A percentile compares a stretch with the other conserved stretches of the same genome.
Conservation (phyloP, 1,140 invertebrate species). For the Zophobas atratus region DNA sequence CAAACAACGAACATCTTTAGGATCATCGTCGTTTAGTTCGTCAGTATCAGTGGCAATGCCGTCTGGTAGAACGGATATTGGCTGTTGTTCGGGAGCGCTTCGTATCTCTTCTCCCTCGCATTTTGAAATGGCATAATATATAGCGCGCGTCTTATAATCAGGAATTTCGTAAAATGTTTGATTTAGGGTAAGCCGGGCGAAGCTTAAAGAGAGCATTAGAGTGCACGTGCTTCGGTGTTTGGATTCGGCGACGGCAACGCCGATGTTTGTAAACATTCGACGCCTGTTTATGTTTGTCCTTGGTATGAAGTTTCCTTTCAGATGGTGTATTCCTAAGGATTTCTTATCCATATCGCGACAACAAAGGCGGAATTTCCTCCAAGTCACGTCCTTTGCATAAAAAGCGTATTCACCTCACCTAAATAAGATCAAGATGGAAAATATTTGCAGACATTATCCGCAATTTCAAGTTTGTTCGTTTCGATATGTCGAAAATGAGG, state of each 20-base stretch:
- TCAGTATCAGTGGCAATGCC: too few species aligned
- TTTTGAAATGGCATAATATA: too few species aligned
- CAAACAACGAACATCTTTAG: too few species aligned
- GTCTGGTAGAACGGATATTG: too few species aligned
- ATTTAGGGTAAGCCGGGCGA: too few species aligned
- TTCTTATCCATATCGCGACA: slow-evolving; percentile 40
- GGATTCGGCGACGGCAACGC: slow-evolving; percentile 24
- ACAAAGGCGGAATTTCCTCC: slow-evolving; percentile 36
- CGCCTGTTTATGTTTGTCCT: slow-evolving; percentile 44
- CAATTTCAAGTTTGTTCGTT: background rate
- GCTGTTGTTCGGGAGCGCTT: too few species aligned
- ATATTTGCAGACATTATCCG: slow-evolving; percentile 35
- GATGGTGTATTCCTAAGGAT: slow-evolving; percentile 39
- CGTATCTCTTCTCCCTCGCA: too few species aligned
- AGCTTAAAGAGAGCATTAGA: slow-evolving; percentile 4
- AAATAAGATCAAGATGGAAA: slow-evolving; percentile 41
- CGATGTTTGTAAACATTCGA: slow-evolving; percentile 46
- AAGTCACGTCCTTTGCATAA: slow-evolving; percentile 37
- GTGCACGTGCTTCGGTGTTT: slow-evolving; percentile 30
- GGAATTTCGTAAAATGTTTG: too few species aligned
- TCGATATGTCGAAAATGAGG: too few species aligned
- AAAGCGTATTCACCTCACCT: slow-evolving; percentile 33
- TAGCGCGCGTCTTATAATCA: too few species aligned
- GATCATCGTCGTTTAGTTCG: too few species aligned
- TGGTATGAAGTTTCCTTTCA: slow-evolving; percentile 46